Percentiles rank a stretch among this genome's conserved stretches.
Evolutionary conservation across 2,888 invertebrate species (phyloP).

Genomic region (Melolontha melolontha): DNA sequence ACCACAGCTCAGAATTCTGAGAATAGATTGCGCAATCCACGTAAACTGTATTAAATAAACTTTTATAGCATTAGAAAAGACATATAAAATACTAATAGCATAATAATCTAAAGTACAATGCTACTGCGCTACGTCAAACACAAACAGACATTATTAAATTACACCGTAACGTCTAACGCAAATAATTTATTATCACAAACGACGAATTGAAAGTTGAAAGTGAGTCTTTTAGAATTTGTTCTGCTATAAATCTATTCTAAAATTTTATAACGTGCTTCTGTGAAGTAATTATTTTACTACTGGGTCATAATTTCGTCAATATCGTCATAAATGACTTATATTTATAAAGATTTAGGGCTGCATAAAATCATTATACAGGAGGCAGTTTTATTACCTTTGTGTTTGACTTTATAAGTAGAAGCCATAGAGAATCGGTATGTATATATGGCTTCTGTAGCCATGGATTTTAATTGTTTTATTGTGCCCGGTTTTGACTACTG

Average conservation of each 20-base stretch:
- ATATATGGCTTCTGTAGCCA: constrained; percentile 31
- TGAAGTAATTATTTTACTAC: constrained; percentile 51
- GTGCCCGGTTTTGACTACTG: constrained; percentile 47
- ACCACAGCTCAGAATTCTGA: neutral
- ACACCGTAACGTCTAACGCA: constrained; percentile 35
- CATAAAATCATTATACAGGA: constrained; percentile 49
- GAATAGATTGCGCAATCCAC: constrained; percentile 3
- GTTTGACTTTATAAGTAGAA: constrained; percentile 42
- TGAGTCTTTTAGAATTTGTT: constrained; percentile 38
- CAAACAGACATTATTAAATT: constrained; percentile 39
- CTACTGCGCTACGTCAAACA: constrained; percentile 31
- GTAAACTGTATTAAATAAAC: constrained; percentile 11
- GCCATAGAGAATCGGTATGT: constrained; percentile 32
- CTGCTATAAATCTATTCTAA: constrained; percentile 36
- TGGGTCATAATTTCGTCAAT: constrained; percentile 51
- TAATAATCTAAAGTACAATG: constrained; percentile 37
- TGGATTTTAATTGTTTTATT: constrained; percentile 50
- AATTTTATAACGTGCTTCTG: constrained; percentile 41
- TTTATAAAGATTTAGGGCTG: constrained; percentile 51
- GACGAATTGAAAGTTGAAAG: constrained; percentile 40
- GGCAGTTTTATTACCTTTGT: constrained; percentile 48
- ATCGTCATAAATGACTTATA: constrained; percentile 51
- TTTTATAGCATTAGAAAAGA: constrained; percentile 26
- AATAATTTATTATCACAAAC: constrained; percentile 40
- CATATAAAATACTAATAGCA: constrained; percentile 35